Base-by-base conservation (phyloP, 2,888 invertebrate species). In the Drosophila affinis region DNA sequence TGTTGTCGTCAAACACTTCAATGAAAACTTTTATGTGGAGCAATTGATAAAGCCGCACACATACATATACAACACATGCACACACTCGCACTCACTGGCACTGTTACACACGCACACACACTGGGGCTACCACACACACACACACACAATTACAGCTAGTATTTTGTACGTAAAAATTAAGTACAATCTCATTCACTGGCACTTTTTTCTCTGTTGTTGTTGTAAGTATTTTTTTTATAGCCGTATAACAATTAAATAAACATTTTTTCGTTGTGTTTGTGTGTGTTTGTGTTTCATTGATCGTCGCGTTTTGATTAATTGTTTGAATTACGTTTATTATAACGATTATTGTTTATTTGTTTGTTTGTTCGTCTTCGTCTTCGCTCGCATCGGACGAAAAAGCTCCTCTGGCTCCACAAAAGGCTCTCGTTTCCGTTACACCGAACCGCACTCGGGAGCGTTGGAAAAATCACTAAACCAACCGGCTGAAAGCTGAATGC, bases 221-320 rank as follows among this genome's bases (percentile, higher is more conserved):
- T 62, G 72, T 45, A 61, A 44, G 54, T 48, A 34, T 45, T 53
- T 52, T 44, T 56, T 65, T 61, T 64, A 39, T 45, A 57, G 51
- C 52, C 63, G 62, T 47, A 48, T 57, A 45, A 32, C 27, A 51
- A 29, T 51, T 27, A 45, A 27, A 51, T 58, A 29, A 29, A 47
- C 46, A 52, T 52, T 39, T 51, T 39, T 49, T 39, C 39, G 39
- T n/a, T 39, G 14, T 39, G 39, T 39, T 1, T 39, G 34, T n/a
- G 39, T 7, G 39, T 39, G 39, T 7, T 14, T 39, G 34, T 34
- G 34, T 34, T 82, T 87, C 84, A 81, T 88, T 87, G 77, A 85
- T 83, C 84, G 88, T 70, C 85, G 85, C 85, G 84, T 79, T 81
- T 85, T 88, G 81, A 88, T 85, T 83, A 85, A 85, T 88, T 85